Conservation (phyloP, 2,113 vertebrate genomes). For the Hypomesus transpacificus region DNA sequence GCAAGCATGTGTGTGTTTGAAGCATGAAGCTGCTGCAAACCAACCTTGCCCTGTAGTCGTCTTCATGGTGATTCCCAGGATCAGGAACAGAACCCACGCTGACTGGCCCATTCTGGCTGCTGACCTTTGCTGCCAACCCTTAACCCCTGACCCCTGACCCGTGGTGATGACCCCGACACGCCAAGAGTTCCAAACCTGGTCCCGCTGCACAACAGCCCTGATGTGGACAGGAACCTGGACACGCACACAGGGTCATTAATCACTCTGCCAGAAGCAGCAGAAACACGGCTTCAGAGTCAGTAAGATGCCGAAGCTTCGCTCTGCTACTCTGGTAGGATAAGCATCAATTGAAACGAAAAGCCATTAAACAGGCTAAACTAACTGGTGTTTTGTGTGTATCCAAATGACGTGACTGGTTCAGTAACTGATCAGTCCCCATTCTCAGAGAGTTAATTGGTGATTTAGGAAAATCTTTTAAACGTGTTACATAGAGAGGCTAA, state of each 20-base stretch:
- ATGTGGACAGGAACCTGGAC: constrained; percentile 2
- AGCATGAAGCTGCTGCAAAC: constrained; percentile 2
- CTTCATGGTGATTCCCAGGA: constrained; percentile 50
- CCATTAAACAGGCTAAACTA: too few species aligned
- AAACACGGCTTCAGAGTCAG: too few species aligned
- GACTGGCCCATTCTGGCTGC: constrained; percentile 57
- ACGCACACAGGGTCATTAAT: not conserved
- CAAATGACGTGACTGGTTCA: too few species aligned
- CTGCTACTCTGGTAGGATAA: too few species aligned
- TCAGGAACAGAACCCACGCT: constrained; percentile 48
- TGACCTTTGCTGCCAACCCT: constrained; percentile 26
- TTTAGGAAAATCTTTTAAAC: too few species aligned
- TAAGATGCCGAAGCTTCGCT: too few species aligned
- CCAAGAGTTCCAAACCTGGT: constrained; percentile 28
- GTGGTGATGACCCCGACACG: constrained; percentile 28
- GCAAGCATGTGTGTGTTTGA: not conserved
- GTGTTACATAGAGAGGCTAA: too few species aligned
- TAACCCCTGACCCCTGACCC: constrained; percentile 50
- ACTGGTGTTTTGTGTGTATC: too few species aligned
- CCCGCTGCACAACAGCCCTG: constrained; percentile 18
- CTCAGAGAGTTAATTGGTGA: too few species aligned
- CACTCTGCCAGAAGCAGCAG: too few species aligned
- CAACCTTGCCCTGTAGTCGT: constrained; percentile 60
- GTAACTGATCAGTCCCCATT: too few species aligned
- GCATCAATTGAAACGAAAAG: too few species aligned